Base-by-base conservation (phyloP, 2,797 vertebrate species). In the Darevskia nairensis region DNA sequence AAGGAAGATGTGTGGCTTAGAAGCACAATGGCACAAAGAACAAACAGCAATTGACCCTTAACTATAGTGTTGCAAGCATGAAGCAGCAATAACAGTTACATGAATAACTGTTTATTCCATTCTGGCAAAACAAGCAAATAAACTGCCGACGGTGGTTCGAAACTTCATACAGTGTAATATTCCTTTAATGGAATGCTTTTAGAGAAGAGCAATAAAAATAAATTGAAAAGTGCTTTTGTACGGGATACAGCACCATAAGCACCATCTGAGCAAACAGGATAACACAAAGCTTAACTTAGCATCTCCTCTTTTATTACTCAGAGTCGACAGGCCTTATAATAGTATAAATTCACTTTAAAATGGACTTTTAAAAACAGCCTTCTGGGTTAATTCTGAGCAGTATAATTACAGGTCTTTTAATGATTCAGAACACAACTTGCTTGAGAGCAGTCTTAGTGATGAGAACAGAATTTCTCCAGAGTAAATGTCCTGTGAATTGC, bases 101-200 rank as follows among this genome's bases (percentile, higher is more conserved):
- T 46, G 13, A 92, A 80, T 64, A 93, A 91, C 89, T 90, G 89
- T 91, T 94, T 92, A 93, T 93, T 92, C 94, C 95, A 76, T 85
- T 72, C 94, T 89, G 76, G 93, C 94, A 94, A 94, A 95, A 95
- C 95, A 95, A 95, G 95, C 93, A 91, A 95, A 95, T 94, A 93
- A 96, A 96, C 89, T 94, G 94, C 94, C 92, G n/a, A 27, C 3
- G 92, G 94, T 94, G 94, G 94, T 94, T 93, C 91, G 87, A 93
- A 96, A 94, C 96, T 95, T 95, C 92, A 90, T 91, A 90, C 93
- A 79, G 94, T 29, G 93, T 94, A 94, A 96, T 96, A 96, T 95
- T 93, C 92, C 96, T 94, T 96, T 96, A 96, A 97, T 96, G 96
- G 96, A 96, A 96, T 94, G 95, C 95, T 97, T 97, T 97, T 97